Conservation (phyloP, 23 tunicate species). For the Clavelina lepadiformis region DNA sequence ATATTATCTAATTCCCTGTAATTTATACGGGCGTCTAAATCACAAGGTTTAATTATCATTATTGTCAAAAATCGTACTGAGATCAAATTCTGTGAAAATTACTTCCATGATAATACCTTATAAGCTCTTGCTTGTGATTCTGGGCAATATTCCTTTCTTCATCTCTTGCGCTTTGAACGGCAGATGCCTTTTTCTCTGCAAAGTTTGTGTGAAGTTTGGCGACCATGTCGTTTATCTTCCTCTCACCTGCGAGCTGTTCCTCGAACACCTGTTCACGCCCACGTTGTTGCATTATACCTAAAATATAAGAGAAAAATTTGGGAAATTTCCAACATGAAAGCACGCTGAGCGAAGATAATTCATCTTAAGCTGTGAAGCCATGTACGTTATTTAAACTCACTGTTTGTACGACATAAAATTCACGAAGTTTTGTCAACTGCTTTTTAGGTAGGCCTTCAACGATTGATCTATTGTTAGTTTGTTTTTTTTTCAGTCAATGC, state of each 20-base stretch:
- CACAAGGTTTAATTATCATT: too few relatives aligned
- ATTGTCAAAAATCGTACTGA: too few relatives aligned
- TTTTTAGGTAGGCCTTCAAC: too few relatives aligned
- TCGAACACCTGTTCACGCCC: slow-evolving; percentile 18
- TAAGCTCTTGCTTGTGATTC: not conserved
- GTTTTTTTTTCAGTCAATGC: too few relatives aligned
- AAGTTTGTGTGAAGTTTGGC: slow-evolving; percentile 40
- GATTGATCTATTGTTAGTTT: too few relatives aligned
- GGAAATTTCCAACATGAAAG: too few relatives aligned
- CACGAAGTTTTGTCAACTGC: too few relatives aligned
- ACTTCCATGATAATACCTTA: slow-evolving; percentile 3
- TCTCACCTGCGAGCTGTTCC: slow-evolving; percentile 56
- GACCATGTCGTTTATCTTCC: slow-evolving; percentile 30
- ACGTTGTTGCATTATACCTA: slow-evolving; percentile 32
- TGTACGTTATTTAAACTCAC: too few relatives aligned
- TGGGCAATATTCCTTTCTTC: slow-evolving; percentile 39
- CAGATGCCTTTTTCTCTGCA: slow-evolving; percentile 51
- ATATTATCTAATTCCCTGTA: not conserved
- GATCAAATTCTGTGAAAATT: not conserved
- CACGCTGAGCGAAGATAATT: too few relatives aligned
- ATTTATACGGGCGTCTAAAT: too few relatives aligned
- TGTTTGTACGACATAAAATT: too few relatives aligned
- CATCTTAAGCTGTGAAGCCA: too few relatives aligned
- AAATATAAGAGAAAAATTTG: not conserved
- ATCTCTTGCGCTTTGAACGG: slow-evolving; percentile 15